Percentiles rank a stretch among this genome's conserved stretches.
These are phyloP conservation scores for Glaucomys volans DNA, from an alignment of 2,113 vertebrate species.

Conservation along the genomic window DNA sequence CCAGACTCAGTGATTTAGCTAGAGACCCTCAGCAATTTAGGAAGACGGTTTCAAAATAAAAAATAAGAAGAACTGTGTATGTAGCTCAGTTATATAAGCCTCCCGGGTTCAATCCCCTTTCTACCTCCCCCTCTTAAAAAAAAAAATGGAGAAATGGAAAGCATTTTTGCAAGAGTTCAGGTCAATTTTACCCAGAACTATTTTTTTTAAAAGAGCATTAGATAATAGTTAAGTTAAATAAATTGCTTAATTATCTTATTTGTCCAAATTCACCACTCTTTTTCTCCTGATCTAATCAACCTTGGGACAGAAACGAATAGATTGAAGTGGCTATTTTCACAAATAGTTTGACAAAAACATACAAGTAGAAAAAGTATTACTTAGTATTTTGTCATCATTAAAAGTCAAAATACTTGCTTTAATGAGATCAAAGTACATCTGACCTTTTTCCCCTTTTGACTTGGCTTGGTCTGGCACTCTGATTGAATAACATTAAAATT, in stretches of 20 bases:
- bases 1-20: no score
- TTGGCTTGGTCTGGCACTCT: background rate
- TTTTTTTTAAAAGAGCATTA: background rate
- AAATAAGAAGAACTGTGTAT: no score
- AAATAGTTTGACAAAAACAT: background rate
- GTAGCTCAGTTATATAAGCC: no score
- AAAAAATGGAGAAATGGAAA: background rate
- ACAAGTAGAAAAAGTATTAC: background rate
- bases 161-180: background rate
- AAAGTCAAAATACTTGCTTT: constrained; percentile 3
- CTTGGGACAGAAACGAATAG: background rate
- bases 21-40: no score
- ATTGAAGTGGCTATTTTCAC: background rate
- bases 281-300: background rate
- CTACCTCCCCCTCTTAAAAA: no score
- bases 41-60: no score
- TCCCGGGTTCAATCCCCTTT: no score
- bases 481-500: background rate
- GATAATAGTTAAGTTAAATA: background rate
- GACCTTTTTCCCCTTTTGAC: background rate
- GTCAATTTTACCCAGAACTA: background rate
- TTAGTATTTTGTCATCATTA: background rate
- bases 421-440: background rate
- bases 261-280: background rate
- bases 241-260: background rate